Conservation (phyloP, 2,888 invertebrate species). For the Amiota mariae region DNA sequence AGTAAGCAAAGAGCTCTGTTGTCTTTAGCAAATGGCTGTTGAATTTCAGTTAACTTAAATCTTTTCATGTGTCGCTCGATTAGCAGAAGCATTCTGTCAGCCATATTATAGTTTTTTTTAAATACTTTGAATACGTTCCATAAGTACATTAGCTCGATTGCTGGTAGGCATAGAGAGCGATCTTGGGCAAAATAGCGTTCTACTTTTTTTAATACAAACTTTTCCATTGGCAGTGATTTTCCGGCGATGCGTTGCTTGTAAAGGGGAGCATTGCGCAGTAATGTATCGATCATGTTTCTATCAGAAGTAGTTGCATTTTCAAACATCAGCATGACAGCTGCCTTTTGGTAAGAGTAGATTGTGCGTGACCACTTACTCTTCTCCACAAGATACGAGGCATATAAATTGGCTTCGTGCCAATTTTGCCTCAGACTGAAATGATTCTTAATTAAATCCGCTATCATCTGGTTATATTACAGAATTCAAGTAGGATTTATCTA, state of each 20-base stretch:
- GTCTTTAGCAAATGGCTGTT: constrained; percentile 76
- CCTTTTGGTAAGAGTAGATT: constrained; percentile 92
- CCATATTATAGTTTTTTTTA: constrained; percentile 79
- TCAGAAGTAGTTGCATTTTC: constrained; percentile 75
- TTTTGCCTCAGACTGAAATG: constrained; percentile 78
- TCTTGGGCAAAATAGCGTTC: constrained; percentile 85
- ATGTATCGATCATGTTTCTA: constrained; percentile 76
- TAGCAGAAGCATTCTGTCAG: constrained; percentile 78
- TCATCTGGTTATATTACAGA: not conserved
- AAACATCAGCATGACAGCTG: constrained; percentile 86
- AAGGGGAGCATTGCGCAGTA: constrained; percentile 84
- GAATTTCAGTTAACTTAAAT: not conserved
- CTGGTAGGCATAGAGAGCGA: constrained; percentile 84
- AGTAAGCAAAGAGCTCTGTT: constrained; percentile 84
- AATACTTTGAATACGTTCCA: constrained; percentile 94
- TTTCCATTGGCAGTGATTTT: constrained; percentile 97
- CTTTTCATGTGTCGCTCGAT: constrained; percentile 74
- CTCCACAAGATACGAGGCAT: constrained; percentile 81
- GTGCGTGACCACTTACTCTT: constrained; percentile 94
- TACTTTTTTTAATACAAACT: constrained; percentile 92
- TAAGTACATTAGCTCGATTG: constrained; percentile 89
- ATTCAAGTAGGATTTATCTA: not conserved
- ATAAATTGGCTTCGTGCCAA: constrained; percentile 85
- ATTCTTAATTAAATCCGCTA: not conserved
- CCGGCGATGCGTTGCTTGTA: constrained; percentile 94